phyloP scores from a whole-genome alignment of 2,888 invertebrate species.

The Galerucella nymphaeae region DNA sequence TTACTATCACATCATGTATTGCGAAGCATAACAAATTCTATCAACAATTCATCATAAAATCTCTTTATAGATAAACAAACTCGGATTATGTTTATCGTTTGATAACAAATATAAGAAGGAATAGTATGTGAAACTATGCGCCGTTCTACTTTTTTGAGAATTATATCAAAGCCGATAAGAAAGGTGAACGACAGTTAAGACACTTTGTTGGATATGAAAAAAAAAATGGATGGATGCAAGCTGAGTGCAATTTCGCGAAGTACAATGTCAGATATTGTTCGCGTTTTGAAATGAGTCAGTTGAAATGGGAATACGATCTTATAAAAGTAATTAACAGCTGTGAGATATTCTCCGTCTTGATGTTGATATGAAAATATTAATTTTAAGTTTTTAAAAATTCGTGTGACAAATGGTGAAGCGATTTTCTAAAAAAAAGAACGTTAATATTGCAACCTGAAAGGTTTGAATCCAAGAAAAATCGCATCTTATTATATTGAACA shows the following conservation, averaged over 20 bases:
- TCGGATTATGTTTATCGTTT: slow-evolving; percentile 38
- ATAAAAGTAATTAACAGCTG: neutral
- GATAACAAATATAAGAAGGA: slow-evolving; percentile 40
- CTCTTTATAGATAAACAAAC: slow-evolving; percentile 29
- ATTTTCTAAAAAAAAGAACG: too few species aligned
- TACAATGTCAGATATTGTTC: slow-evolving; percentile 4
- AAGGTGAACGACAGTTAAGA: slow-evolving; percentile 48
- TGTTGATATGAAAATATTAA: too few species aligned
- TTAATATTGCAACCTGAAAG: too few species aligned
- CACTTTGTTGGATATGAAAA: slow-evolving; percentile 14
- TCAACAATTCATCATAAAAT: slow-evolving; percentile 31
- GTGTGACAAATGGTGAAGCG: too few species aligned
- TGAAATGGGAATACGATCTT: neutral
- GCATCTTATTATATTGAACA: too few species aligned
- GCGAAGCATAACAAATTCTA: slow-evolving; percentile 24
- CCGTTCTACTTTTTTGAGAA: slow-evolving; percentile 44
- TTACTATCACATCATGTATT: slow-evolving; percentile 9
- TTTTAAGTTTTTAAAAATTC: too few species aligned
- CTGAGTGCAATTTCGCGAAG: slow-evolving; percentile 11
- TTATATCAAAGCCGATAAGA: slow-evolving; percentile 46
- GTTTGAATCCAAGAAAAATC: too few species aligned
- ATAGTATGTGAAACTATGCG: slow-evolving; percentile 42
- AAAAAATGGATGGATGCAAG: slow-evolving; percentile 8
- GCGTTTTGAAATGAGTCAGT: neutral
- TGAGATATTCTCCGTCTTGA: too few species aligned